A percentile compares a stretch with the other conserved stretches of the same genome.
Evolutionary conservation across 2,888 invertebrate species (phyloP).

Genomic region (Timema podura): DNA sequence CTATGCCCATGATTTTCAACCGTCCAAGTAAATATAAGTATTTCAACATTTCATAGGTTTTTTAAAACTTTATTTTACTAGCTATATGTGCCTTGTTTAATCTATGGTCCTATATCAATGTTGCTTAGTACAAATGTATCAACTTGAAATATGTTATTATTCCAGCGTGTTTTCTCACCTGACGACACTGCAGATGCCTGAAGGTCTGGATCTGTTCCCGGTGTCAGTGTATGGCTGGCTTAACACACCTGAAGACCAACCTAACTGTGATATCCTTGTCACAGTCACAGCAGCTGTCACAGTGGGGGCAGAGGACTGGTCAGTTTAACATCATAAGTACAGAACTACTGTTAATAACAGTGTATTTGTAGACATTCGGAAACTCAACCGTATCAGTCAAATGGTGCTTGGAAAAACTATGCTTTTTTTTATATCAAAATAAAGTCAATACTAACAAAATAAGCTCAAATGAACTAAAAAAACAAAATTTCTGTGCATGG

Average conservation of each 20-base stretch:
- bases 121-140: too few species aligned
- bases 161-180: conserved; percentile 63
- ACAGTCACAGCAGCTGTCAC: conserved; percentile 66
- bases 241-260: conserved; percentile 47
- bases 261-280: conserved; percentile 56
- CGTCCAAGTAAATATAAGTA: too few species aligned
- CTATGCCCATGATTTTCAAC: too few species aligned
- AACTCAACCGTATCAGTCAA: too few species aligned
- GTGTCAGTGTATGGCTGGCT: conserved; percentile 64
- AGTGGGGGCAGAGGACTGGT: conserved; percentile 75
- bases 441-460: background rate
- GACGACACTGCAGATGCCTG: conserved; percentile 56
- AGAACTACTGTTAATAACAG: too few species aligned
- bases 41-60: too few species aligned
- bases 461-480: too few species aligned
- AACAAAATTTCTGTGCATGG: too few species aligned
- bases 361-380: too few species aligned
- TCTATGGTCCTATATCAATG: too few species aligned
- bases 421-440: conserved; percentile 3
- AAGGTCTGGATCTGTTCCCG: conserved; percentile 65
- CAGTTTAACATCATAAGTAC: conserved; percentile 27
- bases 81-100: too few species aligned
- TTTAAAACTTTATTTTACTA: too few species aligned
- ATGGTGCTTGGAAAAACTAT: background rate
- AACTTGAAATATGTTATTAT: conserved; percentile 23